These are phyloP conservation scores for Apis laboriosa DNA, from an alignment of 1,140 invertebrate species.

Conservation along the genomic window DNA sequence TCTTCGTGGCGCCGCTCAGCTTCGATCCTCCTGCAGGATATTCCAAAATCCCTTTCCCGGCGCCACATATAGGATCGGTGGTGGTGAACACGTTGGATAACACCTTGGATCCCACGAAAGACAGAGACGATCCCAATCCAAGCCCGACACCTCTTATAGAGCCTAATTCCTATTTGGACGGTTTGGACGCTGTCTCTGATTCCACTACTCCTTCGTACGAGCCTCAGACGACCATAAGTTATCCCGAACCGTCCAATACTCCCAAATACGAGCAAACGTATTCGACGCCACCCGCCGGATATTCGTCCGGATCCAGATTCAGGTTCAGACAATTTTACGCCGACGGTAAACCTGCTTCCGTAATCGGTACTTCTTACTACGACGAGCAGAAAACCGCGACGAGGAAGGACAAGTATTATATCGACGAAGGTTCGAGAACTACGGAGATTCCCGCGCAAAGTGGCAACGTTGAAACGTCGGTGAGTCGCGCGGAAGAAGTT, in stretches of 20 bases:
- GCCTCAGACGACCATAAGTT: slow-evolving; percentile 63
- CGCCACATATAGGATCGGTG: slow-evolving; percentile 91
- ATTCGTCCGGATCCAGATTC: slow-evolving; percentile 50
- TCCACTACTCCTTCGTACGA: slow-evolving; percentile 64
- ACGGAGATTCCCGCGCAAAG: slow-evolving; percentile 8
- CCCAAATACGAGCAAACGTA: slow-evolving; percentile 63
- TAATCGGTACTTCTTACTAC: slow-evolving; percentile 43
- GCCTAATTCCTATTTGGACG: slow-evolving; percentile 69
- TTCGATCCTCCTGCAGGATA: slow-evolving; percentile 90
- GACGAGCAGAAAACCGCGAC: slow-evolving; percentile 32
- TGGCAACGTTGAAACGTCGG: slow-evolving; percentile 54
- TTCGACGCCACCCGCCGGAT: slow-evolving; percentile 20
- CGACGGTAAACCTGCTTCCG: slow-evolving; percentile 62
- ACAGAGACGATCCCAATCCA: slow-evolving; percentile 59
- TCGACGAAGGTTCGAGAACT: slow-evolving; percentile 48
- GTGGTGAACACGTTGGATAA: slow-evolving; percentile 83
- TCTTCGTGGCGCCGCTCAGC: slow-evolving; percentile 91
- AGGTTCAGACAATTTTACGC: slow-evolving; percentile 65
- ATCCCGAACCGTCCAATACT: slow-evolving; percentile 64
- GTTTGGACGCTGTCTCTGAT: slow-evolving; percentile 24
- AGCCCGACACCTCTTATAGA: slow-evolving; percentile 69
- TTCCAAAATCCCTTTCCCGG: slow-evolving; percentile 90
- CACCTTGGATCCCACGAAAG: slow-evolving; percentile 12
- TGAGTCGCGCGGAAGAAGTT: slow-evolving; percentile 59
- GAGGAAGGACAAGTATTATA: slow-evolving; percentile 48